phyloP scores from a whole-genome alignment of 2,113 vertebrate genomes.

The Phodopus roborovskii region DNA sequence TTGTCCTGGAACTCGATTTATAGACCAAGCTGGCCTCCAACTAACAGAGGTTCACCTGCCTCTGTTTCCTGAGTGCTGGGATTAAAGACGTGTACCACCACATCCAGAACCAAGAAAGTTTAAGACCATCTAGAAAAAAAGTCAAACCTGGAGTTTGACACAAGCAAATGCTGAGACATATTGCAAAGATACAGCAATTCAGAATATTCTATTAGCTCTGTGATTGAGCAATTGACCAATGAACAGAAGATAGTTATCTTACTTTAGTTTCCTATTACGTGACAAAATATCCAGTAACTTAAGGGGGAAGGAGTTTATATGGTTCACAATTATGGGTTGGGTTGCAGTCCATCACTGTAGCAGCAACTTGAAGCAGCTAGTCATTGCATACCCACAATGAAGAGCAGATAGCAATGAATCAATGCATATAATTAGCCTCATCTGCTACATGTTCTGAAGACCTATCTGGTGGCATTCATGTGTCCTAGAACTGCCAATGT shows the following conservation, averaged over 20 bases:
- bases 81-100: no score
- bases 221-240: not conserved
- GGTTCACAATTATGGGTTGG: not conserved
- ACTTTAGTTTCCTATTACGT: not conserved
- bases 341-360: not conserved
- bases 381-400: not conserved
- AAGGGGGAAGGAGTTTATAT: not conserved
- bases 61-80: no score
- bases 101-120: not conserved
- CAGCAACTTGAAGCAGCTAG: not conserved
- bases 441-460: constrained; percentile 82
- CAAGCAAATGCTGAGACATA: not conserved
- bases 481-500: constrained; percentile 88
- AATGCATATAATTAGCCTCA: not conserved
- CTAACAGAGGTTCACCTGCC: no score
- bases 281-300: not conserved
- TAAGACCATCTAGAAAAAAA: not conserved
- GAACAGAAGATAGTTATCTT: not conserved
- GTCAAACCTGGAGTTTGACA: not conserved
- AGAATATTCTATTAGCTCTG: not conserved
- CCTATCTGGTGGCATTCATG: constrained; percentile 89
- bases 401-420: not conserved
- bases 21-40: no score
- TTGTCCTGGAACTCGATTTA: no score
- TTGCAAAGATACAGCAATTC: not conserved